A percentile compares a stretch with the other conserved stretches of the same genome.
These are phyloP conservation scores for Butorides virescens DNA, from an alignment of 2,113 vertebrate genomes.

Conservation along the genomic window DNA sequence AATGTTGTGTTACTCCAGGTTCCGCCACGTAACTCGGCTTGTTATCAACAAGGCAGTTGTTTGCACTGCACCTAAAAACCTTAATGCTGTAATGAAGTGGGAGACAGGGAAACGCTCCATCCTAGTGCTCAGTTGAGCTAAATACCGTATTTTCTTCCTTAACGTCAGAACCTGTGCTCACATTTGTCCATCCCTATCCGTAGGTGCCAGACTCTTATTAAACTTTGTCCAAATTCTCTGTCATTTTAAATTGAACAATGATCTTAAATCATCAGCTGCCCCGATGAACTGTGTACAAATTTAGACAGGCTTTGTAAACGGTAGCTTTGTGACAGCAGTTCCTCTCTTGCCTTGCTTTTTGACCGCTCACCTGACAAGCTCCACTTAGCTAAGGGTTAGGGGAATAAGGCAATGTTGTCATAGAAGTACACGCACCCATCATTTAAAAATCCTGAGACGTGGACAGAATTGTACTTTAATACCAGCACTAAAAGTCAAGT, in stretches of 20 bases:
- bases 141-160: neutral
- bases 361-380: neutral
- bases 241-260: neutral
- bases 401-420: neutral
- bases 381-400: neutral
- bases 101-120: neutral
- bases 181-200: neutral
- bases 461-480: neutral
- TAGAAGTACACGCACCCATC: neutral
- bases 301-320: neutral
- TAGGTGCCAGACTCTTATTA: neutral
- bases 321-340: neutral
- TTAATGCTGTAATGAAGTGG: neutral
- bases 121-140: neutral
- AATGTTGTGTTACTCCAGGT: neutral
- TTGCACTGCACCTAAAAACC: neutral
- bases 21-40: fast-evolving
- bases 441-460: neutral
- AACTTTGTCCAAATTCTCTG: neutral
- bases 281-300: neutral
- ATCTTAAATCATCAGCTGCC: neutral
- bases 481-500: neutral
- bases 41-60: neutral
- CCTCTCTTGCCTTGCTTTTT: neutral
- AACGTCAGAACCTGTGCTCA: neutral